Percentiles rank a stretch among this genome's conserved stretches.
These are phyloP conservation scores for Anguilla marmorata DNA, from an alignment of 2,797 vertebrate species.

Conservation along the genomic window DNA sequence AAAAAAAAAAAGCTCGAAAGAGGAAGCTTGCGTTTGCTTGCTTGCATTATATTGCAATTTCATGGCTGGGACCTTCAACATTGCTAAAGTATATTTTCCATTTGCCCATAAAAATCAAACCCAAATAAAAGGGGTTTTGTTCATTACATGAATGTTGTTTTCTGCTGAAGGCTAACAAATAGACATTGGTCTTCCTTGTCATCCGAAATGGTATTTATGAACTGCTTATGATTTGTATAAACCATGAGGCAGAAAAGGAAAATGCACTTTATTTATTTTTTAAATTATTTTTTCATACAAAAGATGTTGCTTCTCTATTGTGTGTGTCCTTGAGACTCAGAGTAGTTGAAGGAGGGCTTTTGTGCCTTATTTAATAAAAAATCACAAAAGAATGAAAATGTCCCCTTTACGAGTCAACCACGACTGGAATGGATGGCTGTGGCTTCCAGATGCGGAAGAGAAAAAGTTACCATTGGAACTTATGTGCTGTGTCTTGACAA, in stretches of 20 bases:
- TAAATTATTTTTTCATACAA: conserved; percentile 45
- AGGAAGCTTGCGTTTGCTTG: background rate
- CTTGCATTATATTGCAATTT: background rate
- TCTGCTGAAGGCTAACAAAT: conserved; percentile 25
- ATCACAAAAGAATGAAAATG: conserved; percentile 51
- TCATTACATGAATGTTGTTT: conserved; percentile 36
- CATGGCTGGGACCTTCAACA: background rate
- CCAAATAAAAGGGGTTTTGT: conserved; percentile 2
- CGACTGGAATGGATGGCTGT: conserved; percentile 35
- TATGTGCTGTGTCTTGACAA: conserved; percentile 30
- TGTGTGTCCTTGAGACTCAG: conserved; percentile 58
- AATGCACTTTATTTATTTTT: conserved; percentile 45
- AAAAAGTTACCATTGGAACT: conserved; percentile 17
- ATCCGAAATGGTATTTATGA: conserved; percentile 37
- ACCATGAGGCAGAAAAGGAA: conserved; percentile 38
- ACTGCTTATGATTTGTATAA: conserved; percentile 34
- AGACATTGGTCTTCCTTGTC: conserved; percentile 40
- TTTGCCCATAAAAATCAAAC: background rate
- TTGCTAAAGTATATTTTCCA: background rate
- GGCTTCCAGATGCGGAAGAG: background rate
- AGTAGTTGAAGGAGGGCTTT: conserved; percentile 46
- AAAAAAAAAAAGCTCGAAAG: background rate
- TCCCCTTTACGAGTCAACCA: conserved; percentile 42
- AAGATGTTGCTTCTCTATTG: conserved; percentile 50
- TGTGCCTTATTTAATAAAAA: conserved; percentile 57